Conservation (phyloP, 2,113 vertebrate species). For the Apodemus speciosus region DNA sequence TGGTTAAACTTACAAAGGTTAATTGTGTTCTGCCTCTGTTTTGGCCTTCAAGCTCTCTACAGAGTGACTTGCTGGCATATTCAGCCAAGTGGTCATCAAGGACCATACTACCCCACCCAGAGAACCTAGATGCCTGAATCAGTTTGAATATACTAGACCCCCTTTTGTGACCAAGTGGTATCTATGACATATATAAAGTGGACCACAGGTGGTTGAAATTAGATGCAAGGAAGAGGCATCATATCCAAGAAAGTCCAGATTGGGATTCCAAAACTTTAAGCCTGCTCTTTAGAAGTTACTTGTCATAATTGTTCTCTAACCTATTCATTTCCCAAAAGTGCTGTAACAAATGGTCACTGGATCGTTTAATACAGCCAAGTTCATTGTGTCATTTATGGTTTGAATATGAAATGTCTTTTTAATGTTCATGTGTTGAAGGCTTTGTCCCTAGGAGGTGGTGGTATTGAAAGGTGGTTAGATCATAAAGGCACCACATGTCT, state of each 20-base stretch:
- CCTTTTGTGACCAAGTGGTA: neutral
- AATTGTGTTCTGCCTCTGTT: neutral
- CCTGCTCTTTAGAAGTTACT: neutral
- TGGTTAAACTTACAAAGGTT: neutral
- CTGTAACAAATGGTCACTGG: neutral
- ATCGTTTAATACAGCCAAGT: neutral
- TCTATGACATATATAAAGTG: neutral
- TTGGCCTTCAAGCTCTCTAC: neutral
- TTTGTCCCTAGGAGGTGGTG: neutral
- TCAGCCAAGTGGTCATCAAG: neutral
- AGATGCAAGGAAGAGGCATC: neutral
- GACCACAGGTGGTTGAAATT: neutral
- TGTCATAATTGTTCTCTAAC: neutral
- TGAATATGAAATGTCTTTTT: neutral
- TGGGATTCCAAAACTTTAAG: neutral
- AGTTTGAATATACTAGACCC: neutral
- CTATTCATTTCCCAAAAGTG: neutral
- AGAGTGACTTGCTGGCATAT: neutral
- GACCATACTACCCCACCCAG: neutral
- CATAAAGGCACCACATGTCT: neutral
- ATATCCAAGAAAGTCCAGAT: neutral
- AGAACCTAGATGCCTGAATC: neutral
- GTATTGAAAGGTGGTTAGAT: neutral
- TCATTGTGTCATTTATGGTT: neutral
- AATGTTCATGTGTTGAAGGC: neutral